A percentile compares a stretch with the other conserved stretches of the same genome.
Conservation (phyloP, 2,113 vertebrate genomes). For the Gavialis gangeticus region DNA sequence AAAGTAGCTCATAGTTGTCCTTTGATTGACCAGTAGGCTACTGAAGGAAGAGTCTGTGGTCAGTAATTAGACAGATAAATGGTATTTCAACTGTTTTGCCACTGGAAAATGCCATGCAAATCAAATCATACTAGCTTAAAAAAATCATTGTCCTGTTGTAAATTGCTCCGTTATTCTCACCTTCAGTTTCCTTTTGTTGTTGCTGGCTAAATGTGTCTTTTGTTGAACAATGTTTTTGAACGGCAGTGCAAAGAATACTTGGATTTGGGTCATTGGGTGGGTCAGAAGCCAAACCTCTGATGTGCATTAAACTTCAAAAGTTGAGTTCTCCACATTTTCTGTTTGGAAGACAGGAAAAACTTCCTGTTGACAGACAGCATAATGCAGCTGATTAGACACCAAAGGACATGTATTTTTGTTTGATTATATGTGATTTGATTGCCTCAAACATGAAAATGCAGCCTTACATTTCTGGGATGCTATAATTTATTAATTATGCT, state of each 20-base stretch:
- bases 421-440: neutral
- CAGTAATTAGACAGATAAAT: accelerated
- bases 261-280: neutral
- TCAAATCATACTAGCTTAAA: neutral
- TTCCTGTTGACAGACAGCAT: neutral
- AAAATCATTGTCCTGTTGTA: neutral
- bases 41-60: accelerated
- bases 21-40: accelerated
- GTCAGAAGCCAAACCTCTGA: neutral
- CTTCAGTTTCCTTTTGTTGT: neutral
- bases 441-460: neutral
- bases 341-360: neutral
- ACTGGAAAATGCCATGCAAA: neutral
- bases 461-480: neutral
- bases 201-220: neutral
- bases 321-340: neutral
- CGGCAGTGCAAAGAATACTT: neutral
- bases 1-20: accelerated
- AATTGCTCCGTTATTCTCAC: neutral
- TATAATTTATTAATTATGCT: neutral
- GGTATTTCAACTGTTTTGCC: neutral
- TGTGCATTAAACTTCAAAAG: neutral
- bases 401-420: neutral
- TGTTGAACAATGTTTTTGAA: neutral
- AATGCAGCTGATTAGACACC: neutral